A percentile compares a stretch with the other conserved stretches of the same genome.
Conservation (phyloP, 2,888 invertebrate species). For the Nephrocerus scutellatus region DNA sequence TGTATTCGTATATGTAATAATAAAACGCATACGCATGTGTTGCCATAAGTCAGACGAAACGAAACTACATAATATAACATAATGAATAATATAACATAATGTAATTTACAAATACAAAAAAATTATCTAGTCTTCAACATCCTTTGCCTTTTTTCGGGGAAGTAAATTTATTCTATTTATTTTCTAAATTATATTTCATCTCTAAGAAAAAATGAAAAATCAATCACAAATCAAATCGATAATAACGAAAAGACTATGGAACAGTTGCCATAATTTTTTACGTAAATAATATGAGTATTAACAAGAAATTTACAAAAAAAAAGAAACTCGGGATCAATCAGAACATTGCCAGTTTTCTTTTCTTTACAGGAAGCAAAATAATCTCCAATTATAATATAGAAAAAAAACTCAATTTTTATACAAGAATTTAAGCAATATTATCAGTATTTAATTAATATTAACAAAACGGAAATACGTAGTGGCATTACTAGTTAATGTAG, state of each 20-base stretch:
- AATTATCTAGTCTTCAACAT: too few relatives aligned
- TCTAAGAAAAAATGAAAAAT: constrained; percentile 3
- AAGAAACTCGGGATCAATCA: constrained; percentile 10
- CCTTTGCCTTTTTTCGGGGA: not conserved
- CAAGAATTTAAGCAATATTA: not conserved
- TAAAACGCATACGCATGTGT: too few relatives aligned
- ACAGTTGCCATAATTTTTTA: constrained; percentile 24
- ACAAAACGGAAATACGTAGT: too few relatives aligned
- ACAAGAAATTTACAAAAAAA: constrained; percentile 3
- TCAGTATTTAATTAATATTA: too few relatives aligned
- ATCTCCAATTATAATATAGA: too few relatives aligned
- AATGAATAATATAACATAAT: too few relatives aligned
- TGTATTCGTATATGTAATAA: too few relatives aligned
- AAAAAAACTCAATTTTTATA: constrained; percentile 1
- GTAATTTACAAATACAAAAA: too few relatives aligned
- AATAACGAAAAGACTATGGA: constrained; percentile 23
- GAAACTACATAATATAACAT: too few relatives aligned
- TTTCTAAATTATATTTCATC: constrained; percentile 2
- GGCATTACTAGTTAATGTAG: too few relatives aligned
- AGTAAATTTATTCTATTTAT: not conserved
- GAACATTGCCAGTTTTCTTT: constrained; percentile 10
- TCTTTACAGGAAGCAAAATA: too few relatives aligned
- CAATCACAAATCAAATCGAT: not conserved
- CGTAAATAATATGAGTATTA: constrained; percentile 3
- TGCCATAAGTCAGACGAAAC: too few relatives aligned